Base-by-base conservation (phyloP, 2,113 vertebrate genomes). In the Podilymbus podiceps region DNA sequence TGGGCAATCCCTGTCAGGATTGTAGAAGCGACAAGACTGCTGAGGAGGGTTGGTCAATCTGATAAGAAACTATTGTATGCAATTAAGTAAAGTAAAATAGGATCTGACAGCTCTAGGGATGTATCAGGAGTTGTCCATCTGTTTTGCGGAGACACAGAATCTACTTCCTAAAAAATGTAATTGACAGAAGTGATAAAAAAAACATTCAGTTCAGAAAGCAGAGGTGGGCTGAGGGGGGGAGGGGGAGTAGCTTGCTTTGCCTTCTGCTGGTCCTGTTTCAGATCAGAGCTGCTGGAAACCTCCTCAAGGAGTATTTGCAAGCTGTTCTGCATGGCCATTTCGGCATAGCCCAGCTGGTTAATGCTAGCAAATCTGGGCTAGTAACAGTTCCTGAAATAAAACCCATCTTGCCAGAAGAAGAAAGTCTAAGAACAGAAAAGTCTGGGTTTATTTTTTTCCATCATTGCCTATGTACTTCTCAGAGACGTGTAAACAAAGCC, bases 401-500 rank as follows among this genome's bases (percentile, higher is more conserved):
- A 16, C 46, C 28, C 42, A 11, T 76, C 69, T 62, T 89, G 73
- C 89, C 92, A 97, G 88, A 75, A 92, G 92, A 93, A 82, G 83
- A 59, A 93, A 88, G 75, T 69, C 92, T 94, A 92, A 82, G 90
- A 94, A 95, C 56, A 90, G 92, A 84, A 82, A 87, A 94, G 49
- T 89, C 94, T 95, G 78, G 46, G n/a, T 72, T 49, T 79, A 56
- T 88, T 94, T 95, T 95, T 95, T 95, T 31, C 79, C 67, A 18
- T 94, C 79, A 15, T 87, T 95, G 89, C 85, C 82, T 77, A 74
- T 96, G 85, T 93, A 94, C 88, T 89, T 89, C 83, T 93, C 44
- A 5, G 63, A 86, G 86, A 81, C 53, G 0, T 90, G 94, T 97
- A 97, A 98, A 98, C 93, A 97, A 97, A 91, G 76, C 83, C 95